These are phyloP conservation scores for Crotalus tigris DNA, from an alignment of 2,113 vertebrate species.

Conservation along the genomic window DNA sequence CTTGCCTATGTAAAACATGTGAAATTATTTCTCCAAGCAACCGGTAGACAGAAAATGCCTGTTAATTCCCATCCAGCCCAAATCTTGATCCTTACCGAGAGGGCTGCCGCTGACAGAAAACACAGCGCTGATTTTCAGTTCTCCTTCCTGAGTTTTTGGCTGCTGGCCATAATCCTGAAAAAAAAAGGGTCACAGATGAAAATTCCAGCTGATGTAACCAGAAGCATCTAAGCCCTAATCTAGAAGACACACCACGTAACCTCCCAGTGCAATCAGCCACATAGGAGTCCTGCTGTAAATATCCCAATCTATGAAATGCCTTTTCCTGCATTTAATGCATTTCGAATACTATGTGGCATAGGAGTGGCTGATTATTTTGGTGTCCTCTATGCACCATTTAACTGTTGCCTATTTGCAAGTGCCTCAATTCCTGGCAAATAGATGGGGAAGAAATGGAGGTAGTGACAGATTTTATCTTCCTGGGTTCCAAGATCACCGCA, in stretches of 20 bases:
- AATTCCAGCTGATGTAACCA: background rate
- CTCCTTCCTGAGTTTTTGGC: slow-evolving; percentile 84
- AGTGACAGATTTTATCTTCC: too few relatives aligned
- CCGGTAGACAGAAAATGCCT: background rate
- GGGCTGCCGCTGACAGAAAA: slow-evolving; percentile 87
- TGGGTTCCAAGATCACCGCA: too few relatives aligned
- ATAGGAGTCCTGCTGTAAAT: background rate
- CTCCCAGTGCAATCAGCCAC: background rate
- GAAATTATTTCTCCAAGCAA: background rate
- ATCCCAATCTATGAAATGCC: background rate
- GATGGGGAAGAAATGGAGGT: too few relatives aligned
- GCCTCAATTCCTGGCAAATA: too few relatives aligned
- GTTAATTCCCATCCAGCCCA: too few relatives aligned
- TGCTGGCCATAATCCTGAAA: slow-evolving; percentile 82
- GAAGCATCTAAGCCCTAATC: background rate
- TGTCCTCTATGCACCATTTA: background rate
- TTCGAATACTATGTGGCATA: background rate
- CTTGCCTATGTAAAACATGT: background rate
- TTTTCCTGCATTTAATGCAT: background rate
- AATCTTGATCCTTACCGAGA: slow-evolving; percentile 75
- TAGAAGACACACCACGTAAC: background rate
- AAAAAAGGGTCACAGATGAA: slow-evolving; percentile 37
- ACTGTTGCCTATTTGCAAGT: background rate
- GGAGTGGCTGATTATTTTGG: background rate
- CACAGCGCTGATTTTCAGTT: slow-evolving; percentile 93